phyloP scores from a whole-genome alignment of 1,140 invertebrate genomes.

The Rhagoletis zephyria region DNA sequence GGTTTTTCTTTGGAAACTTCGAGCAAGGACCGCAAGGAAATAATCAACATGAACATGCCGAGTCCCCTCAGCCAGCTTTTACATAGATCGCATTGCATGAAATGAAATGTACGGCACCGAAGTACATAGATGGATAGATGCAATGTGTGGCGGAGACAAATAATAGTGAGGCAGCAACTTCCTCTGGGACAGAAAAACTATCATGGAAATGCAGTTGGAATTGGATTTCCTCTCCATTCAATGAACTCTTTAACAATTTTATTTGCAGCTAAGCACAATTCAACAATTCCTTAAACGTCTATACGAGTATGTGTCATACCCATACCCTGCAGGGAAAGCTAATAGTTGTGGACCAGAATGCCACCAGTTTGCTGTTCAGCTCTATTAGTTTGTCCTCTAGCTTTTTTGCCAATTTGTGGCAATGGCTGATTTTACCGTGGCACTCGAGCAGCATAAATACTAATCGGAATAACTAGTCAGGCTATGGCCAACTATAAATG shows the following conservation, averaged over 20 bases:
- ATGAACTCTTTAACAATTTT: slow-evolving; percentile 47
- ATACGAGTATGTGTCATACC: no score
- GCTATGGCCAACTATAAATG: no score
- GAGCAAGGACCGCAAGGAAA: slow-evolving; percentile 19
- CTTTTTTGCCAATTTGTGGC: no score
- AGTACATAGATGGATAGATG: neutral
- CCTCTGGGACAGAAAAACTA: slow-evolving; percentile 7
- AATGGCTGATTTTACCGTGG: no score
- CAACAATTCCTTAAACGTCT: neutral
- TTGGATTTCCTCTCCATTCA: slow-evolving; percentile 46
- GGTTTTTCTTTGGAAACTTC: slow-evolving; percentile 44
- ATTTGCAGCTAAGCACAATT: neutral
- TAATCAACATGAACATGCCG: slow-evolving; percentile 14
- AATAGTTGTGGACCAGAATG: no score
- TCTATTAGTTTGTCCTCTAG: no score
- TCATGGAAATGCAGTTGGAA: slow-evolving; percentile 32
- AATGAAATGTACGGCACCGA: neutral
- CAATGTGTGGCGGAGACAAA: neutral
- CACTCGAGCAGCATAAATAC: no score
- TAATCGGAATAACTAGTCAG: no score
- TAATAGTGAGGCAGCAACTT: neutral
- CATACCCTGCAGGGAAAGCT: no score
- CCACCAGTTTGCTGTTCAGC: no score
- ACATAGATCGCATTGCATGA: neutral
- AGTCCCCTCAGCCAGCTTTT: no score